Percentiles rank a stretch among this genome's conserved stretches.
Conservation (phyloP, 2,113 vertebrate species). For the Gorilla gorilla region DNA sequence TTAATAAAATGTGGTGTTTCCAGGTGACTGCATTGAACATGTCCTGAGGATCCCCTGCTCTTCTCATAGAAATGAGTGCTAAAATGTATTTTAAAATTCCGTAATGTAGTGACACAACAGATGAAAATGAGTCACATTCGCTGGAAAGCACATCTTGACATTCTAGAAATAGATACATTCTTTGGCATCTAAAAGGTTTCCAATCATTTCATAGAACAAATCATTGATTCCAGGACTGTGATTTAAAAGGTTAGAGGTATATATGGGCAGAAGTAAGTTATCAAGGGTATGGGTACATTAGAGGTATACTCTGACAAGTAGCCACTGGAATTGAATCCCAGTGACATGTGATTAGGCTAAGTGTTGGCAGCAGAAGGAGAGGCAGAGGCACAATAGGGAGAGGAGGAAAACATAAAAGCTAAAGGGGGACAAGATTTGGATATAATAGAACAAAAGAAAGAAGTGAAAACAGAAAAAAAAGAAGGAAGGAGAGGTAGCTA, state of each 20-base stretch:
- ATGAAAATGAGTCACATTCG: slow-evolving; percentile 24
- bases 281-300: background rate
- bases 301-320: background rate
- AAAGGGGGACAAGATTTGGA: background rate
- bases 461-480: background rate
- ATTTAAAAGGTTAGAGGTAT: background rate
- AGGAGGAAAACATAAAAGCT: background rate
- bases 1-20: slow-evolving; percentile 36
- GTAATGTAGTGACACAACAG: background rate
- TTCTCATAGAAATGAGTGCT: background rate
- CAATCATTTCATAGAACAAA: background rate
- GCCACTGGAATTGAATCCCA: background rate
- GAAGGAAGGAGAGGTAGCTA: background rate
- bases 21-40: background rate
- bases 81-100: background rate
- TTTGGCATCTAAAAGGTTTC: background rate
- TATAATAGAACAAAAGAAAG: background rate
- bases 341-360: background rate
- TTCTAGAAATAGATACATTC: background rate
- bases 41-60: background rate
- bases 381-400: background rate
- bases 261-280: background rate
- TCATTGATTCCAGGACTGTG: background rate
- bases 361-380: background rate
- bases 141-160: slow-evolving; percentile 16